phyloP scores from a whole-genome alignment of 2,797 vertebrate genomes.

The Danio jaintianensis region DNA sequence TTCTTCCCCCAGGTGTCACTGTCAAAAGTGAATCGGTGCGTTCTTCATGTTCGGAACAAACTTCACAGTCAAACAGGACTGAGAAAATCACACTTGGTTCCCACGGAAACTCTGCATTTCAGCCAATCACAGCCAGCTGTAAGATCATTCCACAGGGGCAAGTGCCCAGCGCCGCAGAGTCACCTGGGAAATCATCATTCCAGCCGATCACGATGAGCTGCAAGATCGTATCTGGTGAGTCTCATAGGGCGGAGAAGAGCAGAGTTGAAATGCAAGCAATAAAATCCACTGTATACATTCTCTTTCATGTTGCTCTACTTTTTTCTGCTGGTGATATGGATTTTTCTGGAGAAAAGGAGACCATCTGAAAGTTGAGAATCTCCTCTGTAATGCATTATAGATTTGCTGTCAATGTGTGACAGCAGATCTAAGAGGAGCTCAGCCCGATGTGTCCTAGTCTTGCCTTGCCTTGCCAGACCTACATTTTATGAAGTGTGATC shows the following conservation, averaged over 20 bases:
- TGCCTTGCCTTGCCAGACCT: constrained; percentile 2
- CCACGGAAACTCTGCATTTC: constrained; percentile 96
- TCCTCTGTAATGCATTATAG: constrained; percentile 17
- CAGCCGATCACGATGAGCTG: constrained; percentile 99
- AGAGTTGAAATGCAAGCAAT: constrained; percentile 22
- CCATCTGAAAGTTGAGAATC: constrained; percentile 14
- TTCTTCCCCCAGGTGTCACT: constrained; percentile 75
- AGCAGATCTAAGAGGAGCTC: constrained; percentile 10
- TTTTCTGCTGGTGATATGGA: background rate
- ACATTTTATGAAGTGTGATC: constrained; percentile 1
- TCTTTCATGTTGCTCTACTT: background rate
- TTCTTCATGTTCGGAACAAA: constrained; percentile 83
- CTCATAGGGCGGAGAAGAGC: constrained; percentile 24
- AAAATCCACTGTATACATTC: background rate
- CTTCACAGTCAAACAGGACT: constrained; percentile 84
- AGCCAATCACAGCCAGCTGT: constrained; percentile 97
- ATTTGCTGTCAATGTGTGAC: constrained; percentile 18
- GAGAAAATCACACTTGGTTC: constrained; percentile 92
- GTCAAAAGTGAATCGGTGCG: constrained; percentile 82
- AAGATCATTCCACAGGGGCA: constrained; percentile 95
- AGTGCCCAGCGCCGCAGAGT: constrained; percentile 90
- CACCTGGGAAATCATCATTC: constrained; percentile 93
- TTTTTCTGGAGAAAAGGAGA: constrained; percentile 12
- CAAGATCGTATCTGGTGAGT: constrained; percentile 97
- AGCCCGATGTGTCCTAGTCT: constrained; percentile 8